Evolutionary conservation across 64 coral and sea anemone genomes (phyloP).

Genomic region (Actinia equina): DNA sequence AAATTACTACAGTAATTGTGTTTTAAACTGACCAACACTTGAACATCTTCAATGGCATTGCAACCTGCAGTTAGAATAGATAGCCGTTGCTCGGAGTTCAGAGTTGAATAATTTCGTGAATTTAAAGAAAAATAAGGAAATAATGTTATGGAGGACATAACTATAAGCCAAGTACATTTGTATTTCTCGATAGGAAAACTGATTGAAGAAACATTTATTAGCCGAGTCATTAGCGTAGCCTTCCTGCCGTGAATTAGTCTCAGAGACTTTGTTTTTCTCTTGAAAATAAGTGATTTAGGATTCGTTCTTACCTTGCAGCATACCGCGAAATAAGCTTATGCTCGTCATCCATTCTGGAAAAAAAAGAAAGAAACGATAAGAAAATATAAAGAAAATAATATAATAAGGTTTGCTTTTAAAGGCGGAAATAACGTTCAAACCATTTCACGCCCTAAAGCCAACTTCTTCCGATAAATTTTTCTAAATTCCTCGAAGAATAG

Average conservation of each 20-base stretch:
- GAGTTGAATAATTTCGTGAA: background rate
- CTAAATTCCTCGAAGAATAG: background rate
- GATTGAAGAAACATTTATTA: background rate
- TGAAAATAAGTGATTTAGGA: background rate
- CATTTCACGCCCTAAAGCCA: conserved; percentile 2
- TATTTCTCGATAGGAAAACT: background rate
- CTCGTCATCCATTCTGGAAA: conserved; percentile 93
- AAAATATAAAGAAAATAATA: background rate
- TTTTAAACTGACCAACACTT: background rate
- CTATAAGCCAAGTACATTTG: background rate
- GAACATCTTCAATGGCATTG: background rate
- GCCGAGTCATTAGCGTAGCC: background rate
- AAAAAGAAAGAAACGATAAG: background rate
- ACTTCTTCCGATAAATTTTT: background rate
- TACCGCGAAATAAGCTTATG: conserved; percentile 96
- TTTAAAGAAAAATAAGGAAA: background rate
- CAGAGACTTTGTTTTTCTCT: background rate
- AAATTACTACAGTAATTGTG: background rate
- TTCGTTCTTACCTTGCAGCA: conserved; percentile 68
- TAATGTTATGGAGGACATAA: background rate
- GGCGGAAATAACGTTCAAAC: background rate
- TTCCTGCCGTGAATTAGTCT: background rate
- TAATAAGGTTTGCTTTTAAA: background rate
- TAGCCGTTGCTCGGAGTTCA: no score
- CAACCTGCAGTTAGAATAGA: no score